Base-by-base conservation (phyloP, 2,888 invertebrate genomes). In the Chrysotoxum bicinctum region DNA sequence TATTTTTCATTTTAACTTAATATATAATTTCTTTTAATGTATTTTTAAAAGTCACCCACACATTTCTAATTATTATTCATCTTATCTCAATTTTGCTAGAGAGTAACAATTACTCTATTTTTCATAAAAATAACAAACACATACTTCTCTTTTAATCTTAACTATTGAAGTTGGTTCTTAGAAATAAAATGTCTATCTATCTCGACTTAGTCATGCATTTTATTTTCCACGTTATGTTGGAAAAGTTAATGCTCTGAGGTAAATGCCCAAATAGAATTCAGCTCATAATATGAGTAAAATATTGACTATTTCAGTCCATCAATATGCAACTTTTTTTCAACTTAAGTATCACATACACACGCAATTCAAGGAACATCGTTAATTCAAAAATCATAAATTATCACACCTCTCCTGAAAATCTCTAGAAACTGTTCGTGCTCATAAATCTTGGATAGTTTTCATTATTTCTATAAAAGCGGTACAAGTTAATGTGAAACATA, bases 371-470 rank as follows among this genome's bases (percentile, higher is more conserved):
- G 52, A 52, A 45, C 19, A 45, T 70, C 35, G 50, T 76, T 21
- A 69, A 52, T 60, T 30, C 40, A 69, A 26, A 14, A 64, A 48
- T 35, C 30, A 79, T 74, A 74, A 74, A 73, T 74, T 74, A 74
- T 68, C 52, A 73, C 60, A 74, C 79, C 79, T 74, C 62, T 69
- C 60, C 69, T 54, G 2, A 62, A 68, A 56, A 16, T 45, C 26
- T 30, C 43, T 16, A 40, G 40, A 16, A 60, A 66, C 50, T 30
- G 19, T 58, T 72, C 79, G 73, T 79, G 66, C 58, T 19, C 68
- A 60, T 74, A 80, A 80, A 80, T 80, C 80, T 60, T 74, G 2
- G 7, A 69, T 54, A 48, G 32, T 66, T 45, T 69, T 43, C 60
- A 52, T 68, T 74, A 21, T 30, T 43, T 30, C n/a, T 35, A n/a